phyloP scores from a whole-genome alignment of 2,797 vertebrate species.

The Tarsius wallacei region DNA sequence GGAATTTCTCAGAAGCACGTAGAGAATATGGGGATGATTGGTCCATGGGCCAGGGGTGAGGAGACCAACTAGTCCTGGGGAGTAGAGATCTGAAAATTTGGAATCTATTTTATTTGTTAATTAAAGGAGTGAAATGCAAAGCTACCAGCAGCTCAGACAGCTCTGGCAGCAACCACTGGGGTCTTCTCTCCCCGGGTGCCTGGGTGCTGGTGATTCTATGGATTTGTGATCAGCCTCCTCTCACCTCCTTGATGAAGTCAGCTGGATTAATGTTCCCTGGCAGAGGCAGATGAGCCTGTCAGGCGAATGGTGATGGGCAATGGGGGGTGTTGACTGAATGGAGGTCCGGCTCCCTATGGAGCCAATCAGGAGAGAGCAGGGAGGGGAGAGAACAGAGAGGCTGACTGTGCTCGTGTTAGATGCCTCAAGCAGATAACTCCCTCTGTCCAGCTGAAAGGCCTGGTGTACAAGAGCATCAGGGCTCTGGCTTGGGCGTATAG shows the following conservation, averaged over 20 bases:
- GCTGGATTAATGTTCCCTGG: conserved; percentile 49
- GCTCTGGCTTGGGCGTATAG: not conserved
- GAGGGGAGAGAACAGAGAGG: not conserved
- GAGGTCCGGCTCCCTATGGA: not conserved
- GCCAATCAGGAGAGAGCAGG: not conserved
- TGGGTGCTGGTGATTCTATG: not conserved
- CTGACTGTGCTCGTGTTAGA: not conserved
- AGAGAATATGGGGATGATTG: not conserved
- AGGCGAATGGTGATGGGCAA: not conserved
- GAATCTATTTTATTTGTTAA: conserved; percentile 60
- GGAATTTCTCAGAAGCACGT: not conserved
- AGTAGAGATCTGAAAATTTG: conserved; percentile 76
- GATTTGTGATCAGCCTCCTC: not conserved
- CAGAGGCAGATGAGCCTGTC: conserved; percentile 16
- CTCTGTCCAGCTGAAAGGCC: not conserved
- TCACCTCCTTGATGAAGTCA: conserved; percentile 68
- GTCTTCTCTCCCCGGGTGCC: not conserved
- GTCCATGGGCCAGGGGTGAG: conserved; percentile 32
- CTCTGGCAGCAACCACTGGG: not conserved
- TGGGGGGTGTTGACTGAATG: not conserved
- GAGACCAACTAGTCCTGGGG: not conserved
- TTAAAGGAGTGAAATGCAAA: conserved; percentile 67
- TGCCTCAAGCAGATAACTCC: not conserved
- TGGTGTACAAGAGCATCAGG: not conserved
- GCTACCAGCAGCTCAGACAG: conserved; percentile 11